These are phyloP conservation scores for Liopterus haemorrhoidalis DNA, from an alignment of 2,888 invertebrate genomes.

Conservation along the genomic window DNA sequence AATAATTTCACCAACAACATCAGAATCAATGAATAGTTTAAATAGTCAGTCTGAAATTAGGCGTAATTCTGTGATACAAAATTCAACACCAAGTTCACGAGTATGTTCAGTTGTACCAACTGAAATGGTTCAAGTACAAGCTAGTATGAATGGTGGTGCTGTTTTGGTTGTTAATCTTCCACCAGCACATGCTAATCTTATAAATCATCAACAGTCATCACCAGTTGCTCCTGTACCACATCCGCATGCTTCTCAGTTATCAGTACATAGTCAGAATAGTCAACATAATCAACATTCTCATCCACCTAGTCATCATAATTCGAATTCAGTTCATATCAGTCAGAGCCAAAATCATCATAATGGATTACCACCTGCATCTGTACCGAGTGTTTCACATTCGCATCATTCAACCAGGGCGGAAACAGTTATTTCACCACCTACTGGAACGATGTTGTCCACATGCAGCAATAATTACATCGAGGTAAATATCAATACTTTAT, in stretches of 20 bases:
- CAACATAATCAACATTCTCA: slow-evolving; percentile 26
- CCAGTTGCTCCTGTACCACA: slow-evolving; percentile 26
- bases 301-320: slow-evolving; percentile 38
- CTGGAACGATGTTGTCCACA: slow-evolving; percentile 50
- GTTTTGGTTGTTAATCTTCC: slow-evolving; percentile 78
- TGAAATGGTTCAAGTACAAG: slow-evolving; percentile 59
- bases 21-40: slow-evolving; percentile 47
- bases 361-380: slow-evolving; percentile 29
- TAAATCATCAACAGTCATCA: slow-evolving; percentile 43
- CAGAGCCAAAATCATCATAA: slow-evolving; percentile 27
- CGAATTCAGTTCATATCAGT: slow-evolving; percentile 31
- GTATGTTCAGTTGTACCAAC: slow-evolving; percentile 41
- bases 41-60: slow-evolving; percentile 44
- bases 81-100: slow-evolving; percentile 35
- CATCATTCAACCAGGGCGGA: slow-evolving; percentile 20
- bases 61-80: slow-evolving; percentile 40
- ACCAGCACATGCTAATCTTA: slow-evolving; percentile 52
- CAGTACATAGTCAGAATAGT: slow-evolving; percentile 36
- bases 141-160: slow-evolving; percentile 60
- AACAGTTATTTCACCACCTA: slow-evolving; percentile 35
- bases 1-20: slow-evolving; percentile 36
- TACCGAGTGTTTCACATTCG: slow-evolving; percentile 33
- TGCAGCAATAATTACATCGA: slow-evolving; percentile 54
- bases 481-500: slow-evolving; percentile 42
- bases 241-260: slow-evolving; percentile 36